These are phyloP conservation scores for Drosophila kambysellisi DNA, from an alignment of 2,888 invertebrate genomes.

Conservation along the genomic window DNA sequence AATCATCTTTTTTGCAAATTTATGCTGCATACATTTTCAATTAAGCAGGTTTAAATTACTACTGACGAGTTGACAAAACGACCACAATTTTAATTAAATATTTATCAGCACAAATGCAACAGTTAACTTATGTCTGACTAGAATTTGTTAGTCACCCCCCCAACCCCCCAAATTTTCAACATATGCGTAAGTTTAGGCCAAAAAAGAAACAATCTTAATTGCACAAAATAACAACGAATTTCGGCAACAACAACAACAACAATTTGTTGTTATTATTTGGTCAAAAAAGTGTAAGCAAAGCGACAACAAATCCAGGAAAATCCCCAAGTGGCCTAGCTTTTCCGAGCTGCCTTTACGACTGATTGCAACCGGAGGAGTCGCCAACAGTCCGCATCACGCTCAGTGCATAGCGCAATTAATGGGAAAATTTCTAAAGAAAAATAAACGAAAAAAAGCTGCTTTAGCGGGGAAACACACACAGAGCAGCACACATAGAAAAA, in stretches of 20 bases:
- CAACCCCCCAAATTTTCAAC: background rate
- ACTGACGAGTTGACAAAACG: constrained; percentile 1
- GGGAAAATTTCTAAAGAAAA: constrained; percentile 70
- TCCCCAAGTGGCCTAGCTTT: constrained; percentile 66
- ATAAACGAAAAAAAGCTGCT: constrained; percentile 37
- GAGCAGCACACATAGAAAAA: constrained; percentile 34
- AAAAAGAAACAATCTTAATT: constrained; percentile 6
- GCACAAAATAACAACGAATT: background rate
- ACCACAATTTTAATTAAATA: constrained; percentile 28
- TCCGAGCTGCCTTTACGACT: constrained; percentile 57
- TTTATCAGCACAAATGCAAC: constrained; percentile 16
- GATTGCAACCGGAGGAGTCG: constrained; percentile 54
- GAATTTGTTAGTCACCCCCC: background rate
- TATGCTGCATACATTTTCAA: background rate
- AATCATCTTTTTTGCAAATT: constrained; percentile 1
- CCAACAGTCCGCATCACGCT: background rate
- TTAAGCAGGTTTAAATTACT: background rate
- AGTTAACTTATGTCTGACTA: constrained; percentile 1
- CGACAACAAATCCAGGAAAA: constrained; percentile 67
- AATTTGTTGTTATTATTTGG: constrained; percentile 3
- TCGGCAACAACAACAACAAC: background rate
- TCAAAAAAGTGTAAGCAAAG: constrained; percentile 13
- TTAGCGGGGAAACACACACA: constrained; percentile 22
- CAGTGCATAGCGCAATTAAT: constrained; percentile 59
- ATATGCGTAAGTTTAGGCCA: constrained; percentile 6